These are phyloP conservation scores for Helarctos malayanus DNA, from an alignment of 2,797 vertebrate species.

Conservation along the genomic window DNA sequence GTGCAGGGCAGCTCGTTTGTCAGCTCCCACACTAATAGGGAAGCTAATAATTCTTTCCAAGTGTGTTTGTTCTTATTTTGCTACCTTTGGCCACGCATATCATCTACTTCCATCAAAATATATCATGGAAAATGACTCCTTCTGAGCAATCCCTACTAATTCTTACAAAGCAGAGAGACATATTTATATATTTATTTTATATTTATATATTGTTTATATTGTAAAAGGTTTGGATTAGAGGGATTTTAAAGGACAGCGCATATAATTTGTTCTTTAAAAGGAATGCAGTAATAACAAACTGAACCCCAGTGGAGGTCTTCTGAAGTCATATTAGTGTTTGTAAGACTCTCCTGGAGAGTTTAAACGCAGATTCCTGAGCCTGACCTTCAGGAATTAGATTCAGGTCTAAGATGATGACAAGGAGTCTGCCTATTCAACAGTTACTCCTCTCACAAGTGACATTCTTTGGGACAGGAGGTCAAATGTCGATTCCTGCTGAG, in stretches of 20 bases:
- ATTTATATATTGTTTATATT: background rate
- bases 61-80: conserved; percentile 68
- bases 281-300: conserved; percentile 5
- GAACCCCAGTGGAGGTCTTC: background rate
- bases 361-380: conserved; percentile 19
- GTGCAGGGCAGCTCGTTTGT: background rate
- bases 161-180: background rate
- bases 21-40: conserved; percentile 4
- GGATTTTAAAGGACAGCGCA: background rate
- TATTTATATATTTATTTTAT: too few species aligned
- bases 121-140: conserved; percentile 15
- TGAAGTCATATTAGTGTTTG: background rate
- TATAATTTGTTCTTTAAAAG: conserved; percentile 25
- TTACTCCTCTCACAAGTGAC: background rate
- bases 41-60: conserved; percentile 64
- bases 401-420: background rate
- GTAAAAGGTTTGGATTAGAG: background rate
- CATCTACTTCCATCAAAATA: conserved; percentile 45
- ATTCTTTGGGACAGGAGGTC: conserved; percentile 21
- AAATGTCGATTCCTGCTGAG: background rate
- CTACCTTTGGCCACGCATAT: conserved; percentile 11
- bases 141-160: background rate
- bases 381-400: background rate
- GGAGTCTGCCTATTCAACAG: background rate
- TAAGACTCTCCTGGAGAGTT: background rate